Percentiles rank a stretch among this genome's conserved stretches.
These are phyloP conservation scores for Xanthorhoe spadicearia DNA, from an alignment of 2,888 invertebrate genomes.

Conservation along the genomic window DNA sequence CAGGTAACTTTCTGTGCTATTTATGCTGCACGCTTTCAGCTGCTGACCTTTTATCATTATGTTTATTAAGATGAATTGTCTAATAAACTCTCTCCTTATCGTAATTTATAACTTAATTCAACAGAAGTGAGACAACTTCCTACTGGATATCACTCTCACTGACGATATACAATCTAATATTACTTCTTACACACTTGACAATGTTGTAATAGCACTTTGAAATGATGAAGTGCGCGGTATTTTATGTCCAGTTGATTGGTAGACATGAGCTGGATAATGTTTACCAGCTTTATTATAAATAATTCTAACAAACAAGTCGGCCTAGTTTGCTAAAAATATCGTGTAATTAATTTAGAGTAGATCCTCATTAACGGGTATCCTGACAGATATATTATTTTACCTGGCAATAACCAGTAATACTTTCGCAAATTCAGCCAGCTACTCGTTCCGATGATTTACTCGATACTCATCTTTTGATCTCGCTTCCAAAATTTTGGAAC, in stretches of 20 bases:
- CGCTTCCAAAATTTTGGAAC: conserved; percentile 22
- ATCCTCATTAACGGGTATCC: conserved; percentile 61
- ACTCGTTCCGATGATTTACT: conserved; percentile 32
- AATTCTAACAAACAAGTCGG: conserved; percentile 32
- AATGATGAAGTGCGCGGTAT: conserved; percentile 29
- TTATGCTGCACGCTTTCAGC: conserved; percentile 5
- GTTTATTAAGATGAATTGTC: conserved; percentile 20
- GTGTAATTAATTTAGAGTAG: conserved; percentile 59
- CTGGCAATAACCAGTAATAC: conserved; percentile 41
- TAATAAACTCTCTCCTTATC: conserved; percentile 40
- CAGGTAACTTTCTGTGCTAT: background rate
- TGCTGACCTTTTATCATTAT: conserved; percentile 7
- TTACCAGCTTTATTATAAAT: conserved; percentile 34
- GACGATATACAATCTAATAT: conserved; percentile 33
- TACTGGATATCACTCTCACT: conserved; percentile 15
- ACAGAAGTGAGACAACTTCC: conserved; percentile 25
- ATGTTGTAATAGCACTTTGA: conserved; percentile 30
- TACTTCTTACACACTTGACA: conserved; percentile 23
- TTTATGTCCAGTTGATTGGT: conserved; percentile 31
- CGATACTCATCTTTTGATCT: conserved; percentile 30
- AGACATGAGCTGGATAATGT: conserved; percentile 24
- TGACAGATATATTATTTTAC: conserved; percentile 68
- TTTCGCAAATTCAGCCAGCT: conserved; percentile 22
- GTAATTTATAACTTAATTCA: conserved; percentile 34
- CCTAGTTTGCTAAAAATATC: conserved; percentile 53